phyloP scores from a whole-genome alignment of 2,888 invertebrate species.

The Conchocele bisecta region DNA sequence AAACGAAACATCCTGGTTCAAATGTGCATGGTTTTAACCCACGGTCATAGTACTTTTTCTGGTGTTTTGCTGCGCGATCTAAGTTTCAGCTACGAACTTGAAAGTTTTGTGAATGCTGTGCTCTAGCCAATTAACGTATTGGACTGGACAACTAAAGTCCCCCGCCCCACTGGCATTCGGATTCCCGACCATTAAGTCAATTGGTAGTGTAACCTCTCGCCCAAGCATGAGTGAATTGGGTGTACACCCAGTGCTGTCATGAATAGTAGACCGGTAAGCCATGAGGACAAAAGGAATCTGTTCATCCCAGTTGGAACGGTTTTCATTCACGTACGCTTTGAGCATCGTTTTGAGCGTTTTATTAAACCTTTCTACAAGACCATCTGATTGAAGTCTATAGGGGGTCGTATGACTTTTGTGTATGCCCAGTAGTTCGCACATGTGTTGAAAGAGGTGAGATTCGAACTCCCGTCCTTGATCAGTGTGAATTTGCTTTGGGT shows the following conservation, averaged over 20 bases:
- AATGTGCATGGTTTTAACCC: constrained; percentile 8
- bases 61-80: constrained; percentile 4
- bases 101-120: not conserved
- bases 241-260: constrained; percentile 28
- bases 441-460: not conserved
- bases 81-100: not conserved
- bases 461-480: not conserved
- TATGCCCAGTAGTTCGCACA: not conserved
- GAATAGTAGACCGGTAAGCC: constrained; percentile 39
- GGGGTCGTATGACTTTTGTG: not conserved
- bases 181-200: too few species aligned
- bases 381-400: not conserved
- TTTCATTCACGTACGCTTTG: not conserved
- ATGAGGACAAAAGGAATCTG: constrained; percentile 29
- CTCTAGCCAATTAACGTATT: not conserved
- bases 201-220: too few species aligned
- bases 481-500: not conserved
- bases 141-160: not conserved
- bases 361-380: not conserved
- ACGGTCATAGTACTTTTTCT: constrained; percentile 19
- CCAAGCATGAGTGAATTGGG: constrained; percentile 43
- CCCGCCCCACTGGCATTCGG: not conserved
- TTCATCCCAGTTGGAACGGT: constrained; percentile 46
- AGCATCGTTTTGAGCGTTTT: not conserved
- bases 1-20: constrained; percentile 4